Evolutionary conservation across 2,797 vertebrate genomes (phyloP).

Genomic region (Dallia pectoralis): DNA sequence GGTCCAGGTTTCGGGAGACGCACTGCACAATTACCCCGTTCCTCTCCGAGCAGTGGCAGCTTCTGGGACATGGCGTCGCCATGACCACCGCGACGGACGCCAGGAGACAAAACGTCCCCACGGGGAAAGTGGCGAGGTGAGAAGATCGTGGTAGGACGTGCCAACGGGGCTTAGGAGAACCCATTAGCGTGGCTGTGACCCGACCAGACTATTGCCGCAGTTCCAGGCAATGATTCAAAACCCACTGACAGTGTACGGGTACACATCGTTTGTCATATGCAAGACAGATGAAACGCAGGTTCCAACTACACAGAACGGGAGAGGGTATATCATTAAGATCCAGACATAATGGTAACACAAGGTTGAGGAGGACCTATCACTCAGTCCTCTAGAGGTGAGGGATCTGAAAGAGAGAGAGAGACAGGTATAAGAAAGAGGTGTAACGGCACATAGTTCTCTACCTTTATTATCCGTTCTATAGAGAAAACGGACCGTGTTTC

Average conservation of each 20-base stretch:
- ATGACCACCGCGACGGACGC: not conserved
- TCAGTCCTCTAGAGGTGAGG: not conserved
- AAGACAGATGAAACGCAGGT: not conserved
- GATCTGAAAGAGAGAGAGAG: not conserved
- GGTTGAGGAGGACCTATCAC: not conserved
- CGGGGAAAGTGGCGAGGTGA: conserved; percentile 21
- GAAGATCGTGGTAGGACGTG: conserved; percentile 22
- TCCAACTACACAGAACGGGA: not conserved
- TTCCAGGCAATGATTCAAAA: conserved; percentile 8
- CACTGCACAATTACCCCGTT: conserved; percentile 87
- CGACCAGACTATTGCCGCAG: conserved; percentile 15
- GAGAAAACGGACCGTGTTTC: not conserved
- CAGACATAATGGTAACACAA: not conserved
- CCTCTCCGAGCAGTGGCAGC: conserved; percentile 84
- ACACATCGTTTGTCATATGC: not conserved
- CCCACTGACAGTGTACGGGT: not conserved
- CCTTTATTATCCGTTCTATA: no score
- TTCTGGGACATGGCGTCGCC: conserved; percentile 69
- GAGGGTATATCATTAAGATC: not conserved
- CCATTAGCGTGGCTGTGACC: conserved; percentile 45
- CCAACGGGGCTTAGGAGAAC: conserved; percentile 35
- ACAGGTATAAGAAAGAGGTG: not conserved
- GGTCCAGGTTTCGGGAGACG: conserved; percentile 86
- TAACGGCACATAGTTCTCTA: no score
- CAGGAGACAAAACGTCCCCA: conserved; percentile 13